Evolutionary conservation across 1,140 invertebrate genomes (phyloP).

Genomic region (Lepidostoma basale): DNA sequence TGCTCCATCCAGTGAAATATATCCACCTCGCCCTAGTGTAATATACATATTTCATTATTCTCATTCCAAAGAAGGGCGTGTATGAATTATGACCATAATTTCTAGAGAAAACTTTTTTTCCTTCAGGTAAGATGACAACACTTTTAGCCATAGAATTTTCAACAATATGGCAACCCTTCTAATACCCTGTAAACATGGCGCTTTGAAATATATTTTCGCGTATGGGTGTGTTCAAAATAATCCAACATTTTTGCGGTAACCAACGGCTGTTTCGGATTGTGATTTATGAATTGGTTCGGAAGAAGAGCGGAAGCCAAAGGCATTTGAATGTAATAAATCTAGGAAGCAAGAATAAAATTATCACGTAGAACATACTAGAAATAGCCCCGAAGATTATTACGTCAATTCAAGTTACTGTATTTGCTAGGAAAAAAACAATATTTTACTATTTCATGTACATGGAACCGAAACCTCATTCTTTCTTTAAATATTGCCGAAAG

Average conservation of each 20-base stretch:
- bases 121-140: slow-evolving; percentile 3
- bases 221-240: slow-evolving; percentile 1
- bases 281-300: background rate
- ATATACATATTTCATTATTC: slow-evolving; percentile 11
- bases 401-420: too few relatives aligned
- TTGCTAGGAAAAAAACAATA: too few relatives aligned
- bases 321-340: slow-evolving; percentile 6
- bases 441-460: too few relatives aligned
- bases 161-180: slow-evolving; percentile 15
- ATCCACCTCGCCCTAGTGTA: background rate
- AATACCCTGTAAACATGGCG: slow-evolving; percentile 11
- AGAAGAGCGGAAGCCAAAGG: background rate
- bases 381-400: too few relatives aligned
- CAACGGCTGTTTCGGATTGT: background rate
- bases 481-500: too few relatives aligned
- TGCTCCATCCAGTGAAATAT: too few relatives aligned
- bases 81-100: slow-evolving; percentile 6
- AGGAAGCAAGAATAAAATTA: too few relatives aligned
- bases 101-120: slow-evolving; percentile 3
- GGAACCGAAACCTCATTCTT: too few relatives aligned
- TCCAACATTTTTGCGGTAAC: slow-evolving; percentile 13
- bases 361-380: too few relatives aligned
- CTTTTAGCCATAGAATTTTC: background rate
- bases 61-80: background rate
- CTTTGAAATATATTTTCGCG: background rate